Evolutionary conservation across 2,888 invertebrate genomes (phyloP).

Genomic region (Drosophila anomalata): DNA sequence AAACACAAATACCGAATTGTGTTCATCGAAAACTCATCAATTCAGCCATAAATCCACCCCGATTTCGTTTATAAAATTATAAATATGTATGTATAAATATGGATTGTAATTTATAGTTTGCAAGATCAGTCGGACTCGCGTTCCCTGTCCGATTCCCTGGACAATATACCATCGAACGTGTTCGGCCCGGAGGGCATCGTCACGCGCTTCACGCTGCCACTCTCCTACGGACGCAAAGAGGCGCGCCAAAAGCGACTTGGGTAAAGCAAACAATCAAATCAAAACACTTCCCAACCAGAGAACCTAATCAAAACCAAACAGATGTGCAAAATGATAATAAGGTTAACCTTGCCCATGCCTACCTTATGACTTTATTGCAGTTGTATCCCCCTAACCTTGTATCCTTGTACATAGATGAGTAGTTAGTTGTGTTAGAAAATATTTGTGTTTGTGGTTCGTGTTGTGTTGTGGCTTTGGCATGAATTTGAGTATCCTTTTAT

Average conservation of each 20-base stretch:
- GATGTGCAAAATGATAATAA: constrained; percentile 3
- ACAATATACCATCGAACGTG: constrained; percentile 85
- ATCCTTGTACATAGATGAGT: background rate
- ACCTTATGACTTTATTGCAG: background rate
- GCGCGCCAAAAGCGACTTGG: constrained; percentile 92
- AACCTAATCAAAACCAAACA: constrained; percentile 5
- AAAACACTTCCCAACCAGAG: constrained; percentile 22
- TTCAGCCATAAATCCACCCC: constrained; percentile 15
- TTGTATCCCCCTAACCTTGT: background rate
- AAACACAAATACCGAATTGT: constrained; percentile 19
- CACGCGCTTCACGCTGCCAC: constrained; percentile 89
- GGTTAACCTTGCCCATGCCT: background rate
- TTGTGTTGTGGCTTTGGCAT: constrained; percentile 42
- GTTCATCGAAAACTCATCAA: constrained; percentile 23
- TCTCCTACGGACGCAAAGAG: constrained; percentile 91
- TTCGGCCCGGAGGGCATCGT: constrained; percentile 87
- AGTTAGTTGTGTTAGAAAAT: background rate
- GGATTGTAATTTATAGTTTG: constrained; percentile 77
- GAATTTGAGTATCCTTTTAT: constrained; percentile 8
- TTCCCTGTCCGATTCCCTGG: constrained; percentile 86
- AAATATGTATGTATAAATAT: constrained; percentile 27
- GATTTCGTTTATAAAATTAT: constrained; percentile 20
- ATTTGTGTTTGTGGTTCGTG: constrained; percentile 18
- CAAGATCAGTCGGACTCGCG: constrained; percentile 85
- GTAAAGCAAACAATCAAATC: constrained; percentile 84